Percentiles rank a stretch among this genome's conserved stretches.
These are phyloP conservation scores for Adoxophyes honmai DNA, from an alignment of 1,140 invertebrate genomes.

Conservation along the genomic window DNA sequence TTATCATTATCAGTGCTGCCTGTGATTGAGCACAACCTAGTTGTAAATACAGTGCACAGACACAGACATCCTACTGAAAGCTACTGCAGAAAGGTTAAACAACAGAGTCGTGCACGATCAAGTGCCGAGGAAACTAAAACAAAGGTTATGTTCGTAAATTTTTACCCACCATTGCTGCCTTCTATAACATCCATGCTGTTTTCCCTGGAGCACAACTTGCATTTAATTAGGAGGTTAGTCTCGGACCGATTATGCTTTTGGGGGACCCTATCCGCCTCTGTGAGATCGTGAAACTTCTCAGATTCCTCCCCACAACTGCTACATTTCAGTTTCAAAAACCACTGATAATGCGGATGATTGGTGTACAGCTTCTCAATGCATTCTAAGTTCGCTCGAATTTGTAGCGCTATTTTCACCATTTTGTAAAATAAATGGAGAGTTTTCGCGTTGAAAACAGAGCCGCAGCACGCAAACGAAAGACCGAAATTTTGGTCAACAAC, in stretches of 20 bases:
- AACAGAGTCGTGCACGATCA: no score
- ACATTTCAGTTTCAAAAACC: constrained; percentile 87
- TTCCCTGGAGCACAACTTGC: constrained; percentile 91
- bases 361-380: constrained; percentile 83
- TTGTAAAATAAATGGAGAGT: constrained; percentile 25
- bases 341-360: constrained; percentile 81
- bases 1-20: no score
- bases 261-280: constrained; percentile 81
- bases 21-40: no score
- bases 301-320: constrained; percentile 88
- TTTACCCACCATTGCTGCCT: constrained; percentile 79
- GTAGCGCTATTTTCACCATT: constrained; percentile 85
- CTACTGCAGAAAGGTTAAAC: no score
- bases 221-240: constrained; percentile 90
- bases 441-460: background rate
- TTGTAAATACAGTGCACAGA: no score
- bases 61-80: no score
- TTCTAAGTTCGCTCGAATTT: constrained; percentile 83
- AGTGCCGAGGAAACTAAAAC: no score
- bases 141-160: constrained; percentile 12
- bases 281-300: constrained; percentile 89
- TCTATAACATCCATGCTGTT: constrained; percentile 88
- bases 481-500: background rate
- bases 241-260: constrained; percentile 84
- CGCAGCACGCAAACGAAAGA: background rate